Evolutionary conservation across 2,888 invertebrate species (phyloP).

Genomic region (Euphydryas editha): DNA sequence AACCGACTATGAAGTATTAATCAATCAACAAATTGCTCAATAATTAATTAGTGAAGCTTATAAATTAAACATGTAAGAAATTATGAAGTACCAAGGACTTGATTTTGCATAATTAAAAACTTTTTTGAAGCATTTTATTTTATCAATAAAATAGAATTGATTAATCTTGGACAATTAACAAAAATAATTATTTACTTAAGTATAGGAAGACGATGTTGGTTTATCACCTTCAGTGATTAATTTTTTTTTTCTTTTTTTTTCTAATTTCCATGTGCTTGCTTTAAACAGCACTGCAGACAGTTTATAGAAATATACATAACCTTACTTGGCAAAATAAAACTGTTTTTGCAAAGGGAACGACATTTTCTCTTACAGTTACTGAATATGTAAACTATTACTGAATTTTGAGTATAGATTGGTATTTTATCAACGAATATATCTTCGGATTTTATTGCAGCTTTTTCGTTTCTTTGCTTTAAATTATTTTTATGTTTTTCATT

Average conservation of each 20-base stretch:
- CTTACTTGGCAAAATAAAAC: conserved; percentile 12
- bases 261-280: neutral
- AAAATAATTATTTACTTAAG: too few species aligned
- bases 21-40: conserved; percentile 14
- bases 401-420: conserved; percentile 12
- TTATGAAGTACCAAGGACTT: neutral
- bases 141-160: too few species aligned
- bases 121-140: neutral
- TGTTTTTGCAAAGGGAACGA: conserved; percentile 4
- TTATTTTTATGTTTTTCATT: neutral
- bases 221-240: too few species aligned
- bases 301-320: conserved; percentile 3
- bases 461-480: neutral
- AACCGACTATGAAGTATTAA: neutral
- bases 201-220: too few species aligned
- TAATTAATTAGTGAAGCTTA: conserved; percentile 22
- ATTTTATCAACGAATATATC: neutral
- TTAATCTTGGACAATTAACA: too few species aligned
- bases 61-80: conserved; percentile 14
- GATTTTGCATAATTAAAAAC: neutral
- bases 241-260: neutral
- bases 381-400: neutral
- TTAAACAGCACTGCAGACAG: conserved; percentile 18
- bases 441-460: neutral
- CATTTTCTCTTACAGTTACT: conserved; percentile 11